Conservation (phyloP, 2,888 invertebrate genomes). For the Conomelus anceps region DNA sequence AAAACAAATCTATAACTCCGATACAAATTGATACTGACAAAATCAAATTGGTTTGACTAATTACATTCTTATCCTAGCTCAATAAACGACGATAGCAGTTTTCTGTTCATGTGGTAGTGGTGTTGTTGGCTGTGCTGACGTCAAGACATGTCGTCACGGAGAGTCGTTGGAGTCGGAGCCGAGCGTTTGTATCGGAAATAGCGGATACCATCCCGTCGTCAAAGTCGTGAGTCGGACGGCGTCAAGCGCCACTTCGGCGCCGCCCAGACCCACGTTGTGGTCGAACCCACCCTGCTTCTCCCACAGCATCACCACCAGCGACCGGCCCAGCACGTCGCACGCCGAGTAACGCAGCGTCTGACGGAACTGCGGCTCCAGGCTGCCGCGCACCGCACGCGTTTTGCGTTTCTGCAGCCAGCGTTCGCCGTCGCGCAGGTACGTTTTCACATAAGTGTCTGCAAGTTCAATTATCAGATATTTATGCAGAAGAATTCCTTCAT, state of each 20-base stretch:
- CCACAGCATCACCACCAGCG: conserved; percentile 87
- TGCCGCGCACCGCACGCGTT: conserved; percentile 74
- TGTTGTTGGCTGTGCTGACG: too few relatives aligned
- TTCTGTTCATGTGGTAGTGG: too few relatives aligned
- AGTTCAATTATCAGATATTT: neutral
- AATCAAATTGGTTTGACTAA: too few relatives aligned
- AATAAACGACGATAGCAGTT: neutral
- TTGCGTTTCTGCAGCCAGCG: conserved; percentile 87
- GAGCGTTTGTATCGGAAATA: conserved; percentile 79
- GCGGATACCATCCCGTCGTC: conserved; percentile 84
- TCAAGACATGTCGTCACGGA: conserved; percentile 37
- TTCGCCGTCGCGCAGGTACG: conserved; percentile 82
- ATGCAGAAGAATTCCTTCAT: neutral
- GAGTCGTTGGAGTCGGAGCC: conserved; percentile 59
- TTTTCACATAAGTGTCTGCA: conserved; percentile 90
- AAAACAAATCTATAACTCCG: too few relatives aligned
- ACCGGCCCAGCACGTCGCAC: conserved; percentile 52
- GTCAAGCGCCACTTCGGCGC: conserved; percentile 79
- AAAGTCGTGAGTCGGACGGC: conserved; percentile 70
- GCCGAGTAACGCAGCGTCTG: conserved; percentile 77
- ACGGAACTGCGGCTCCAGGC: conserved; percentile 76
- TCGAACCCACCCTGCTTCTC: conserved; percentile 83
- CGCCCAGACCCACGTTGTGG: conserved; percentile 72
- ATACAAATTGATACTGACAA: too few relatives aligned
- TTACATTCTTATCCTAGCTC: too few relatives aligned